Conservation (phyloP, 2,113 vertebrate species). For the Hystrix brachyura region DNA sequence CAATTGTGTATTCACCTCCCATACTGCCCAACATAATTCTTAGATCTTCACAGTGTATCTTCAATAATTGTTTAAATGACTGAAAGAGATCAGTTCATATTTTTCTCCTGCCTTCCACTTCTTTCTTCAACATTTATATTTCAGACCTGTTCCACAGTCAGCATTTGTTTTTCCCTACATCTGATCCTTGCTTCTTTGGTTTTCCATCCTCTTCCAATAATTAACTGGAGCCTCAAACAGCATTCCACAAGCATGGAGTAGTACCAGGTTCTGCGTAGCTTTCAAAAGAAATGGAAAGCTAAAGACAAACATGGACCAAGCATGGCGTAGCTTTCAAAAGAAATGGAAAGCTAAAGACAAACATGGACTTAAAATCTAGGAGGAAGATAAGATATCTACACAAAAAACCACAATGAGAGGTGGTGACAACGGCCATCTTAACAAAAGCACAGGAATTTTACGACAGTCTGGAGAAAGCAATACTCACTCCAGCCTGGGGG, state of each 20-base stretch:
- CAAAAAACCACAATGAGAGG: neutral
- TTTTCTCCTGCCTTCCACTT: neutral
- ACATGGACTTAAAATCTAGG: neutral
- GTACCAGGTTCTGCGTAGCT: constrained; percentile 14
- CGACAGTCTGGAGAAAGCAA: neutral
- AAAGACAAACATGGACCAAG: constrained; percentile 24
- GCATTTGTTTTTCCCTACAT: neutral
- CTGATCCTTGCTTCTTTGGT: neutral
- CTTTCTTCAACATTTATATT: neutral
- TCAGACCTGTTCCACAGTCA: neutral
- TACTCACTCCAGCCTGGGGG: neutral
- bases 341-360: constrained; percentile 55
- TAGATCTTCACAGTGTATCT: neutral
- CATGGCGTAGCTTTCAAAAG: neutral
- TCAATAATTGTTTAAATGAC: constrained; percentile 29
- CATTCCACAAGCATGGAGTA: neutral
- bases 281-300: neutral
- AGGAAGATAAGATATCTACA: neutral
- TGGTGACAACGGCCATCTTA: neutral
- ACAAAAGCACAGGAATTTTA: neutral
- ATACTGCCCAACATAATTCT: neutral
- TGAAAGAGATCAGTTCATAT: neutral
- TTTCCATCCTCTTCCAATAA: neutral
- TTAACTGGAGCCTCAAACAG: constrained; percentile 11
- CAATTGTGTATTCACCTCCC: neutral